phyloP scores from a whole-genome alignment of 2,113 vertebrate genomes.

The Galbula dea region DNA sequence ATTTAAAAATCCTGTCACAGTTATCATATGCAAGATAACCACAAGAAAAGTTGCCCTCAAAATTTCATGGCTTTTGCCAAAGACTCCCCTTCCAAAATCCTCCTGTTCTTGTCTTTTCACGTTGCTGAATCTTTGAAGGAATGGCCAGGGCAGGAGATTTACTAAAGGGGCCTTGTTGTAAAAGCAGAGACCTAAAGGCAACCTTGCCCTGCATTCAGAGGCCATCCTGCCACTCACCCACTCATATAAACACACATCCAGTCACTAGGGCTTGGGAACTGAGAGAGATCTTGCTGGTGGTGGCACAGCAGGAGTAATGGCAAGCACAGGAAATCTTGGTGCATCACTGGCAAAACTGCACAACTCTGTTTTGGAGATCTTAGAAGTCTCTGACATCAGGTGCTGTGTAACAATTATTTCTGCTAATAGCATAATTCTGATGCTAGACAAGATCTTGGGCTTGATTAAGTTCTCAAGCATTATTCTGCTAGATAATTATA shows the following conservation, averaged over 20 bases:
- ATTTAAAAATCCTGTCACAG: fast-evolving
- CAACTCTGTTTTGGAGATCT: neutral
- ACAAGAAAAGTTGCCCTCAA: neutral
- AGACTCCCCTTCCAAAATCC: neutral
- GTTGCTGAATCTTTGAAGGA: fast-evolving
- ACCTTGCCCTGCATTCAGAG: neutral
- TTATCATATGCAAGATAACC: fast-evolving
- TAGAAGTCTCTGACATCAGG: neutral
- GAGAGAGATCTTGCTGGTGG: neutral
- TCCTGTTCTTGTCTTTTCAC: neutral
- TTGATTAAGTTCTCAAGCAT: neutral
- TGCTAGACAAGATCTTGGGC: neutral
- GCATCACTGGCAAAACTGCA: neutral
- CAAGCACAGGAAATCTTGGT: fast-evolving
- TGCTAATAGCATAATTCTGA: neutral
- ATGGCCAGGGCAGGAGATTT: neutral
- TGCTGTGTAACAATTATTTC: neutral
- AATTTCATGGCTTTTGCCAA: neutral
- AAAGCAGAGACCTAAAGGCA: neutral
- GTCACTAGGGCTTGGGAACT: fast-evolving
- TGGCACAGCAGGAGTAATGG: fast-evolving
- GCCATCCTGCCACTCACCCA: neutral
- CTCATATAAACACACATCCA: neutral
- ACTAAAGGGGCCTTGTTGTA: neutral
- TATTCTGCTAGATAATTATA: neutral